Conservation (phyloP, 2,888 invertebrate species). For the Lamproptera curius region DNA sequence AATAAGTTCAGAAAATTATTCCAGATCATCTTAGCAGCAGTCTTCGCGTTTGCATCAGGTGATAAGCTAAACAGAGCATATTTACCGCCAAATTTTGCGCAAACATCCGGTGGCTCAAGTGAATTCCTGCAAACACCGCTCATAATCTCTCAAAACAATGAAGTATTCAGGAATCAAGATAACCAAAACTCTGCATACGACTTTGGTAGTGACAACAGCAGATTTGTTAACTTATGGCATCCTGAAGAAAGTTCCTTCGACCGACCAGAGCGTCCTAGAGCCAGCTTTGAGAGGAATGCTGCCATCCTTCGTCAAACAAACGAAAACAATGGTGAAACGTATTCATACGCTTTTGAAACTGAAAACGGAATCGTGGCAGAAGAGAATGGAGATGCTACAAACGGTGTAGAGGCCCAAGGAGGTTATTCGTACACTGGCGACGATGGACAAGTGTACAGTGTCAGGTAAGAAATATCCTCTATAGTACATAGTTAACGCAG, state of each 20-base stretch:
- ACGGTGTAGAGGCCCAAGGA: constrained; percentile 65
- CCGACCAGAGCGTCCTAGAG: constrained; percentile 55
- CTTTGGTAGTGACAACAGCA: constrained; percentile 29
- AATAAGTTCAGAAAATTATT: too few relatives aligned
- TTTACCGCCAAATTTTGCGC: constrained; percentile 48
- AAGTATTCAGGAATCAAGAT: constrained; percentile 3
- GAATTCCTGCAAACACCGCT: constrained; percentile 48
- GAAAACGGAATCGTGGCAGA: constrained; percentile 66
- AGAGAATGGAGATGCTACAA: constrained; percentile 60
- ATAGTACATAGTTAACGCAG: background rate
- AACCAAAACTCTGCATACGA: constrained; percentile 23
- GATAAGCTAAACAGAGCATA: constrained; percentile 62
- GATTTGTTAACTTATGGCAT: constrained; percentile 28
- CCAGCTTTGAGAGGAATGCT: constrained; percentile 58
- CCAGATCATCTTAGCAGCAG: constrained; percentile 53
- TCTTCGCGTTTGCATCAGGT: constrained; percentile 41
- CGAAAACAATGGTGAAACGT: constrained; percentile 59
- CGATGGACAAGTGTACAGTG: constrained; percentile 62
- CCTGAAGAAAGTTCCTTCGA: constrained; percentile 26
- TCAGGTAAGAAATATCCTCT: constrained; percentile 42
- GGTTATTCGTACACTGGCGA: constrained; percentile 66
- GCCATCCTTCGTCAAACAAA: constrained; percentile 60
- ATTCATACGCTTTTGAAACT: constrained; percentile 60
- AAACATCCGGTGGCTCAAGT: constrained; percentile 47
- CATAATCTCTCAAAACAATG: constrained; percentile 18